Evolutionary conservation across 2,888 invertebrate genomes (phyloP), one percentile per base, ranked within the genome.

Genomic region (Eurytoma californica): DNA sequence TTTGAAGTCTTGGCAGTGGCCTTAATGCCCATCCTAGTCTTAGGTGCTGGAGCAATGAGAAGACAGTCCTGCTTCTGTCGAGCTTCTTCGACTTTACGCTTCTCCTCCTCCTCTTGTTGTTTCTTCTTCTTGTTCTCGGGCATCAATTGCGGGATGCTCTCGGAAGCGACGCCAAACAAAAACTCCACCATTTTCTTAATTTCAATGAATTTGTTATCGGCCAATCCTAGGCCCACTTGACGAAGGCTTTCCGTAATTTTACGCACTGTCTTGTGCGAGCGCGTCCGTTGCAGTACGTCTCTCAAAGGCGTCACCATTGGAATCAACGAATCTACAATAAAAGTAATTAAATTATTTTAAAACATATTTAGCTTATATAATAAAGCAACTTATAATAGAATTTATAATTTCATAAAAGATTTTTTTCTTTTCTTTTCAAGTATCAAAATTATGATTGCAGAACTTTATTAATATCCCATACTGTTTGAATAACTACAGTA

Each of bases 231-330:
- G 0, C 95, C 94, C 49, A 98, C 93, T 84, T 95, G 94, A 85
- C 94, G 93, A 66, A 98, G 92, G 58, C 96, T 95, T 84, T 96
- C 95, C 85, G 95, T 94, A 0, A 95, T 94, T 91, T 97, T 98
- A 9, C 93, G 89, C 0, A 97, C 93, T 0, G 93, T 92, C 90
- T 96, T 96, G 86, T 95, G 95, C 0, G 96, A 97, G 85, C 95
- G 94, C 9, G 96, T 94, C 16, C 93, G 93, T 16, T 94, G 92
- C 80, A 98, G 89, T 12, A 96, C 94, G 61, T 95, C 93, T 91
- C 96, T 97, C 79, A 98, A 93, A 0, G 98, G 97, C 78, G 95
- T 81, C 0, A 98, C 90, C 0, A 98, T 89, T 84, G 95, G 94
- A 77, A 95, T 91, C 20, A 98, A 90, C 85, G 94, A 94, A 63